phyloP scores from a whole-genome alignment of 2,888 invertebrate species.

The Drosophila paramelanica region DNA sequence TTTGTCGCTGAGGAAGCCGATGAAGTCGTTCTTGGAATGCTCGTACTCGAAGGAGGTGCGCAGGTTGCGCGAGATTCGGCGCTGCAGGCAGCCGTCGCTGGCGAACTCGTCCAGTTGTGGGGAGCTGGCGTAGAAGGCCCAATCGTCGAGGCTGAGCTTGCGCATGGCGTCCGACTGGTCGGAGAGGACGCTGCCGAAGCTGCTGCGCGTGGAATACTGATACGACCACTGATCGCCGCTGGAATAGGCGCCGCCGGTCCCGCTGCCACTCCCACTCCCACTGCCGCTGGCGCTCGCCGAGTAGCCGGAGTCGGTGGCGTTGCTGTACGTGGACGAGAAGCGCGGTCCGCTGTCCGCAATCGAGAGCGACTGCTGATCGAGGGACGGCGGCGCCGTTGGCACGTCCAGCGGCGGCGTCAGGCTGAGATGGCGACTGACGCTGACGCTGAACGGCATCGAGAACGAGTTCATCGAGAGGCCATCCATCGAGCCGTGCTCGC shows the following conservation, averaged over 20 bases:
- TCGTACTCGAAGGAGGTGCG: constrained; percentile 85
- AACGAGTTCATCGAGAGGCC: constrained; percentile 84
- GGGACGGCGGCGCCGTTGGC: constrained; percentile 51
- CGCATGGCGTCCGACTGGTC: constrained; percentile 82
- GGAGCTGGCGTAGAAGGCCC: constrained; percentile 80
- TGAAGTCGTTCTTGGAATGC: constrained; percentile 83
- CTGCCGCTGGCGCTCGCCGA: constrained; percentile 81
- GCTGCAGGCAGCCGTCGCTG: constrained; percentile 87
- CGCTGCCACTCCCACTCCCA: constrained; percentile 42
- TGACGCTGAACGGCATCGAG: constrained; percentile 82
- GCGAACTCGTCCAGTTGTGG: constrained; percentile 82
- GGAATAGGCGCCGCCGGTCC: constrained; percentile 64
- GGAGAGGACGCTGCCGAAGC: constrained; percentile 84
- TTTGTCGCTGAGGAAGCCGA: constrained; percentile 84
- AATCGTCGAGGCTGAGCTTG: constrained; percentile 82
- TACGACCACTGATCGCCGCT: constrained; percentile 84
- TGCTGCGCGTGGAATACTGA: constrained; percentile 84
- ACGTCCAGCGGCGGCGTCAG: constrained; percentile 83
- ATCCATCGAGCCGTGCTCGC: constrained; percentile 83
- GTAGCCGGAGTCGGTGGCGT: constrained; percentile 84
- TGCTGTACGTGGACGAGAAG: constrained; percentile 82
- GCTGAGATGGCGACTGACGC: constrained; percentile 78
- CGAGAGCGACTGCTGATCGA: constrained; percentile 73
- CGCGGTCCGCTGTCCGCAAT: constrained; percentile 72
- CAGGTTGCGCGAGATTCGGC: constrained; percentile 87